Conservation (phyloP, 2,797 vertebrate genomes). For the Tenualosa ilisha region DNA sequence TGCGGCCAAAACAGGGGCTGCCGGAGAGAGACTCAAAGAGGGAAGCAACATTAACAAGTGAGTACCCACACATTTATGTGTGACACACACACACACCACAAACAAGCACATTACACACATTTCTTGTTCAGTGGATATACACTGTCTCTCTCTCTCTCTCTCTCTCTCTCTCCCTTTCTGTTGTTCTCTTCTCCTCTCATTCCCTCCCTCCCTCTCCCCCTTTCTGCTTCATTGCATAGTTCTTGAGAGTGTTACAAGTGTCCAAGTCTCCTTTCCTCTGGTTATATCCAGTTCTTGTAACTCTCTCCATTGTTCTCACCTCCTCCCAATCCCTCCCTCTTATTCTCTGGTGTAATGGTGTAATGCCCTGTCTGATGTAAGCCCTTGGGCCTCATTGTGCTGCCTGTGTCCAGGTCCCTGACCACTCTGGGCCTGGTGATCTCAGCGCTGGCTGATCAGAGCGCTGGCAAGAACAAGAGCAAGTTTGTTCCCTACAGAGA, state of each 20-base stretch:
- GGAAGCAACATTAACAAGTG: constrained; percentile 77
- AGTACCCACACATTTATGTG: neutral
- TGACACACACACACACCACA: neutral
- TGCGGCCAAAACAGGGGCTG: constrained; percentile 90
- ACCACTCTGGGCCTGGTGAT: constrained; percentile 80
- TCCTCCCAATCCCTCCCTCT: too few species aligned
- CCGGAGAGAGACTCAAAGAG: constrained; percentile 91
- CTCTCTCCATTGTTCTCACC: neutral
- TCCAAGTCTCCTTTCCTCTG: neutral
- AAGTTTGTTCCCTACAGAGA: constrained; percentile 93
- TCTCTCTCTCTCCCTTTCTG: neutral
- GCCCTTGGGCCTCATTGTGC: neutral
- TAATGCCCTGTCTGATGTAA: neutral
- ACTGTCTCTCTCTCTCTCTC: neutral
- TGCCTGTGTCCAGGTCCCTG: constrained; percentile 67
- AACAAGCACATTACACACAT: neutral
- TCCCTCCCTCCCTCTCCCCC: neutral
- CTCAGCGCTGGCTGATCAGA: constrained; percentile 79
- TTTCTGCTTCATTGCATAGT: neutral
- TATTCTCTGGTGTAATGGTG: neutral
- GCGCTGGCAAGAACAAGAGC: constrained; percentile 84
- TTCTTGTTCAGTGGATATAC: neutral
- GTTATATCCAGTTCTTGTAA: neutral
- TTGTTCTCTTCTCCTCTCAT: neutral
- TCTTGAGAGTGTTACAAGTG: neutral